These are phyloP conservation scores for Drosophila nikananu DNA, from an alignment of 1,140 invertebrate species.

Conservation along the genomic window DNA sequence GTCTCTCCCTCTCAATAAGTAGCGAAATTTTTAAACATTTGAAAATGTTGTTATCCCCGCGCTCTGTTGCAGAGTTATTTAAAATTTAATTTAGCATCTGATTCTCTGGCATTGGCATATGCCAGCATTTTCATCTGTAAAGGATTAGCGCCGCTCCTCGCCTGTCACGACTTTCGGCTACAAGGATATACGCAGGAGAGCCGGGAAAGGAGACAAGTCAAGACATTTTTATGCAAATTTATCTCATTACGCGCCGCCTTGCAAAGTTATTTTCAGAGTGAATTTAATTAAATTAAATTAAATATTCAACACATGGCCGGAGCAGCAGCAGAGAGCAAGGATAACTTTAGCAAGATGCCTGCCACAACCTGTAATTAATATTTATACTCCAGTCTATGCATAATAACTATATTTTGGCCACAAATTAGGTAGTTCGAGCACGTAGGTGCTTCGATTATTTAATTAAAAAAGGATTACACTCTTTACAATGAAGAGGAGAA, in stretches of 20 bases:
- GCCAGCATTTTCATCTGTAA: constrained; percentile 65
- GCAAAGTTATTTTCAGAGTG: constrained; percentile 80
- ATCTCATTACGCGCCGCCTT: constrained; percentile 70
- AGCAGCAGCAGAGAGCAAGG: constrained; percentile 29
- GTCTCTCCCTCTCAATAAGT: constrained; percentile 53
- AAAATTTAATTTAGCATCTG: constrained; percentile 71
- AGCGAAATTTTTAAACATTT: constrained; percentile 74
- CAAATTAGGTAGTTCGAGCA: constrained; percentile 57
- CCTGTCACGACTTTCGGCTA: constrained; percentile 54
- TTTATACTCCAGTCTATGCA: constrained; percentile 68
- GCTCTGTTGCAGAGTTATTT: constrained; percentile 27
- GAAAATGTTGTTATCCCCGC: constrained; percentile 76
- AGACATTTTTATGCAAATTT: constrained; percentile 81
- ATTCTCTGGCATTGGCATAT: constrained; percentile 65
- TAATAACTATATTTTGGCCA: constrained; percentile 18
- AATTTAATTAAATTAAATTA: constrained; percentile 82
- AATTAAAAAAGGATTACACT: constrained; percentile 18
- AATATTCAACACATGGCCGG: constrained; percentile 75
- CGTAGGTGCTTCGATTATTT: constrained; percentile 39
- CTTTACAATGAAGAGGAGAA: not conserved
- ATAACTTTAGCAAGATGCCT: constrained; percentile 21
- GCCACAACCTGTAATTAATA: constrained; percentile 32
- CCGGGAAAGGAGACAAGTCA: constrained; percentile 29
- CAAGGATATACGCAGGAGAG: constrained; percentile 27
- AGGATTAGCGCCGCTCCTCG: constrained; percentile 58